These are phyloP conservation scores for Napeogenes sylphis DNA, from an alignment of 2,888 invertebrate species.

Conservation along the genomic window DNA sequence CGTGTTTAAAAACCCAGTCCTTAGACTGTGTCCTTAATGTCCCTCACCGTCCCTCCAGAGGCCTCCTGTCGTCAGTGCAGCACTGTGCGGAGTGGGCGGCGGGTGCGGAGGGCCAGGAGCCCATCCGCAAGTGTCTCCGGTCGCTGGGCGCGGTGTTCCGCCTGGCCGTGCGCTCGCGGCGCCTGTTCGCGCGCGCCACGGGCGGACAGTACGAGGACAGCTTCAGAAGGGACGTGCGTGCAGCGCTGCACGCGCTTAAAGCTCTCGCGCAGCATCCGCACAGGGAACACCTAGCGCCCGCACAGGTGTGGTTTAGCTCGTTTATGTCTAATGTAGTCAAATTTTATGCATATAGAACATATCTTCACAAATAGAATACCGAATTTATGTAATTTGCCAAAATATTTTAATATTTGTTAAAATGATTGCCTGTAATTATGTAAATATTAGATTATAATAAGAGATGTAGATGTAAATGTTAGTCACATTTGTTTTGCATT, in stretches of 20 bases:
- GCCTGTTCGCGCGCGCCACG: conserved; percentile 90
- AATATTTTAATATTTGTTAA: too few relatives aligned
- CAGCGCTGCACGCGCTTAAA: conserved; percentile 87
- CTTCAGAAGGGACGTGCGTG: conserved; percentile 88
- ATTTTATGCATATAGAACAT: too few relatives aligned
- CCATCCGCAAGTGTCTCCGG: conserved; percentile 92
- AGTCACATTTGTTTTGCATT: too few relatives aligned
- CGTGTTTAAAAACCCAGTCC: too few relatives aligned
- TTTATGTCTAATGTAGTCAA: too few relatives aligned
- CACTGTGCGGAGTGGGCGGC: conserved; percentile 93
- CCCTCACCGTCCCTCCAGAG: conserved; percentile 64
- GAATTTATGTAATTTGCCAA: too few relatives aligned
- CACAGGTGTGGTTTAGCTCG: conserved; percentile 78
- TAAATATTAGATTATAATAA: too few relatives aligned
- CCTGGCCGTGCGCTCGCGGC: conserved; percentile 91
- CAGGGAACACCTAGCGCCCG: conserved; percentile 85
- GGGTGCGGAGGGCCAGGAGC: conserved; percentile 91
- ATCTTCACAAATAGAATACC: too few relatives aligned
- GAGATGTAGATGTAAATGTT: too few relatives aligned
- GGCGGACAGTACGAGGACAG: conserved; percentile 93
- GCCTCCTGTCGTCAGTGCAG: conserved; percentile 91
- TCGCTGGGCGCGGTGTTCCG: conserved; percentile 95
- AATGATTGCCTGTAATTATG: too few relatives aligned
- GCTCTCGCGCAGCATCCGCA: conserved; percentile 82
- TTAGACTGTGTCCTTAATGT: too few relatives aligned